These are phyloP conservation scores for Auanema freiburgensis DNA, from an alignment of 2,888 invertebrate genomes.

Conservation along the genomic window DNA sequence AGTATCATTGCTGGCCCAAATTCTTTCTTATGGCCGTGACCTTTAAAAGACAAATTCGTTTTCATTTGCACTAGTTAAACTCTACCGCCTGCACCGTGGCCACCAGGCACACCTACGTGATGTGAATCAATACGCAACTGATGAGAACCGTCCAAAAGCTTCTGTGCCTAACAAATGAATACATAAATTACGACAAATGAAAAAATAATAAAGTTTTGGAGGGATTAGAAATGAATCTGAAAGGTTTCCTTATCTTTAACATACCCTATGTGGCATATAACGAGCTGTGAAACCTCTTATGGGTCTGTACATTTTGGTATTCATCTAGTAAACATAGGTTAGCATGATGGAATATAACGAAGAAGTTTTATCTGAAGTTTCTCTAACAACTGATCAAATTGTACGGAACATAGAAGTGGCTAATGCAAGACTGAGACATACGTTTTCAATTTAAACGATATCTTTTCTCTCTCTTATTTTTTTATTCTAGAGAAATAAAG, in stretches of 20 bases:
- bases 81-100: slow-evolving; percentile 57
- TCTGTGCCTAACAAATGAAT: slow-evolving; percentile 55
- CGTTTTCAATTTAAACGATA: no score
- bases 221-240: no score
- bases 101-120: slow-evolving; percentile 58
- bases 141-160: slow-evolving; percentile 64
- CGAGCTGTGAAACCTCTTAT: no score
- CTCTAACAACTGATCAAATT: background rate
- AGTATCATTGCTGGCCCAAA: slow-evolving; percentile 65
- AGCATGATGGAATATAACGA: background rate
- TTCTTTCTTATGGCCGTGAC: slow-evolving; percentile 64
- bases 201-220: no score
- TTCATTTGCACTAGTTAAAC: background rate
- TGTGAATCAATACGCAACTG: slow-evolving; percentile 63
- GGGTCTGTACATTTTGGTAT: no score
- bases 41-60: slow-evolving; percentile 24
- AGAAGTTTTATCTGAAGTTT: background rate
- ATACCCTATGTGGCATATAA: no score
- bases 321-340: no score
- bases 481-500: no score
- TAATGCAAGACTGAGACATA: no score
- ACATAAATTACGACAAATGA: no score
- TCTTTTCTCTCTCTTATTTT: no score
- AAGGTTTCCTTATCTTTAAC: no score
- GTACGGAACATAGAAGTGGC: background rate